A percentile compares a stretch with the other conserved stretches of the same genome.
Evolutionary conservation across 2,113 vertebrate species (phyloP).

Genomic region (Melanostigma gelatinosum): DNA sequence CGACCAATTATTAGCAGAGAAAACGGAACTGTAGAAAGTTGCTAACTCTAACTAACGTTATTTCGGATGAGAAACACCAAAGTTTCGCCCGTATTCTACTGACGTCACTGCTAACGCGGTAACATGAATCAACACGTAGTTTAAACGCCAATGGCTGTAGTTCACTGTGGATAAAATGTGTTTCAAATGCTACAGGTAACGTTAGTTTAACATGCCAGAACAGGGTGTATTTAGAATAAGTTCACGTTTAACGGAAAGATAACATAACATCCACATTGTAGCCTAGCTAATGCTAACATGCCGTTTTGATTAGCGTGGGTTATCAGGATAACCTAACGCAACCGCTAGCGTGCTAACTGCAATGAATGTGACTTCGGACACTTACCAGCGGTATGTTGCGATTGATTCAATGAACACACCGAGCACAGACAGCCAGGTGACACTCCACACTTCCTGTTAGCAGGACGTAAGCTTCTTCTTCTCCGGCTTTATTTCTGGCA

Average conservation of each 20-base stretch:
- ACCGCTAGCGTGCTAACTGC: background rate
- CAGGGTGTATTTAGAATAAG: background rate
- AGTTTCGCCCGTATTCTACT: background rate
- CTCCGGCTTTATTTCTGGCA: background rate
- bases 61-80: background rate
- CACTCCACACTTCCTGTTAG: background rate
- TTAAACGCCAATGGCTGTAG: background rate
- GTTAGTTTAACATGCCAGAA: too few species aligned
- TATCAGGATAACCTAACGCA: background rate
- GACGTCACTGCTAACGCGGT: background rate
- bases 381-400: slow-evolving; percentile 1
- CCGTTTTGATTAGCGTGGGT: too few species aligned
- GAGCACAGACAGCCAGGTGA: background rate
- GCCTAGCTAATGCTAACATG: slow-evolving; percentile 12
- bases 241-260: background rate
- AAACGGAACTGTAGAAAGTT: background rate
- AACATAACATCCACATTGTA: background rate
- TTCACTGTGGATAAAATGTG: background rate
- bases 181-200: background rate
- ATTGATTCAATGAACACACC: too few species aligned
- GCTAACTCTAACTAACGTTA: background rate
- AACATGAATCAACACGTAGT: too few species aligned
- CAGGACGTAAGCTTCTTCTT: background rate
- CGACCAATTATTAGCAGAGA: background rate
- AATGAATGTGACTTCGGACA: fast-evolving